Percentiles rank a stretch among this genome's conserved stretches.
phyloP scores from a whole-genome alignment of 92 coral and sea anemone species.

The Palythoa caribaeorum region DNA sequence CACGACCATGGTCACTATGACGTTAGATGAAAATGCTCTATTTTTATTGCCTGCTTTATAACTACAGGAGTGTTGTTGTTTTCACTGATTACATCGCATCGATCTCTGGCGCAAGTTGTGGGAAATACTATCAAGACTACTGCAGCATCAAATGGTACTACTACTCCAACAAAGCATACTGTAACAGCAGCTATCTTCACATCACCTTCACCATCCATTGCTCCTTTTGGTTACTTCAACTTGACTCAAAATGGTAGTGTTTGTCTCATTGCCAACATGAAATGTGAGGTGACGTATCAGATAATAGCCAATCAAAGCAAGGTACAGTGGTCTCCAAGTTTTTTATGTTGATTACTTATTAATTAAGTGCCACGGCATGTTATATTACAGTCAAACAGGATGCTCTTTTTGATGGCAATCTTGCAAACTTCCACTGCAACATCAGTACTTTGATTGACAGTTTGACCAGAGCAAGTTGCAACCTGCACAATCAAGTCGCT shows the following conservation, averaged over 20 bases:
- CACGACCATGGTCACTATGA: no score
- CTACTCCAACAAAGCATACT: not conserved
- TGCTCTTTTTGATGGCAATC: no score
- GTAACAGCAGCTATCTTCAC: not conserved
- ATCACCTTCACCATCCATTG: conserved; percentile 9
- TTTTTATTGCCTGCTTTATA: not conserved
- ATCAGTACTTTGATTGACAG: no score
- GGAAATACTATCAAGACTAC: not conserved
- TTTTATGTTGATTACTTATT: not conserved
- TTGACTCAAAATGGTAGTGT: conserved; percentile 4
- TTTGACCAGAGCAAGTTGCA: no score
- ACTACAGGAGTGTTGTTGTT: conserved; percentile 8
- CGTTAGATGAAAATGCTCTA: no score
- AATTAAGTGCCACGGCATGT: no score
- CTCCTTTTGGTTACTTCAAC: conserved; percentile 10
- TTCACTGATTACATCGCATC: not conserved
- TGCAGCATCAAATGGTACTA: not conserved
- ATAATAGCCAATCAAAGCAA: not conserved
- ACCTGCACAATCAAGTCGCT: no score
- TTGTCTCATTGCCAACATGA: conserved; percentile 37
- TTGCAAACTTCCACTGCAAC: no score
- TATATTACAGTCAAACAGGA: no score
- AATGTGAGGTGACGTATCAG: not conserved
- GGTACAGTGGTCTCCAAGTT: not conserved
- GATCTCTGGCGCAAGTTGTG: not conserved